Conservation (phyloP, 2,888 invertebrate genomes). For the Furcula furcula region DNA sequence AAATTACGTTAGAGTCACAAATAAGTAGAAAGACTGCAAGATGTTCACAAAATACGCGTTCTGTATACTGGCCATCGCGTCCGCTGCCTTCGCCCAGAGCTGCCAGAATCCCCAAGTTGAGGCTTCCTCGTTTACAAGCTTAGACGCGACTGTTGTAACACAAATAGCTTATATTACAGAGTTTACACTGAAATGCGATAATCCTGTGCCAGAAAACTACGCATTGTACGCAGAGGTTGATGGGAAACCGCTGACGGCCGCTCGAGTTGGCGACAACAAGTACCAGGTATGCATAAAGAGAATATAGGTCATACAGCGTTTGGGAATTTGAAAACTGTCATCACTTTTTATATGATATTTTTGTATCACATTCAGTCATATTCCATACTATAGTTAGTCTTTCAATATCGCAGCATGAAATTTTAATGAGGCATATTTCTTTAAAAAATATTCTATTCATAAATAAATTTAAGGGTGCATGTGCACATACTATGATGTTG, state of each 20-base stretch:
- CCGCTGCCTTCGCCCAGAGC: slow-evolving; percentile 48
- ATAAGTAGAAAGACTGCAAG: slow-evolving; percentile 49
- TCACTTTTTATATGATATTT: no score
- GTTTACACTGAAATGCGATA: slow-evolving; percentile 91
- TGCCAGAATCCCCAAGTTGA: slow-evolving; percentile 85
- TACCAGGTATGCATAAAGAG: slow-evolving; percentile 88
- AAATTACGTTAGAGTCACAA: slow-evolving; percentile 38
- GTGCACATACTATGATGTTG: no score
- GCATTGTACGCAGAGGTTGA: slow-evolving; percentile 95
- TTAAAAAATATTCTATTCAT: no score
- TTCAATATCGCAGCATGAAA: no score
- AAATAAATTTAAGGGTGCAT: no score
- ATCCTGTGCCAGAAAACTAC: slow-evolving; percentile 83
- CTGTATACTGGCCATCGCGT: slow-evolving; percentile 48
- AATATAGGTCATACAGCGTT: background rate
- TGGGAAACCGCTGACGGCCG: slow-evolving; percentile 92
- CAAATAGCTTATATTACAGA: slow-evolving; percentile 95
- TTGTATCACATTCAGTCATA: no score
- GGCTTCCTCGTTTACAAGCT: slow-evolving; percentile 93
- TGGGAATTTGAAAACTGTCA: no score
- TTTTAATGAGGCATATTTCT: no score
- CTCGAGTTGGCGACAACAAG: slow-evolving; percentile 87
- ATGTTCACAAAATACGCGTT: slow-evolving; percentile 69
- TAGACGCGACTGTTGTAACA: slow-evolving; percentile 95
- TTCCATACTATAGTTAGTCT: no score